Percentiles rank a stretch among this genome's conserved stretches.
phyloP scores from a whole-genome alignment of 2,797 vertebrate species.

The Hippocampus kuda region DNA sequence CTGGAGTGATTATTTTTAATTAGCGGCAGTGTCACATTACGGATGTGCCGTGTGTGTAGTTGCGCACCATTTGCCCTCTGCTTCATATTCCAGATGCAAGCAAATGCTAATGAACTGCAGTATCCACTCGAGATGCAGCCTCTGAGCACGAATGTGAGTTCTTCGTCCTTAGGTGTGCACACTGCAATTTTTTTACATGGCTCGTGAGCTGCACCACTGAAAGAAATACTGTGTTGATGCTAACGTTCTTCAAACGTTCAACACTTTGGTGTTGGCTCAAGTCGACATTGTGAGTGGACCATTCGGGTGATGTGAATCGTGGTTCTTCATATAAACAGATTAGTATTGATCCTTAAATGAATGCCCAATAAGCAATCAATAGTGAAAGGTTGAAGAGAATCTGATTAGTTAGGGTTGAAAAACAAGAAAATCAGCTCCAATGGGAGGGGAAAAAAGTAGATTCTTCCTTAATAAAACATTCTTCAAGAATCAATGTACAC shows the following conservation, averaged over 20 bases:
- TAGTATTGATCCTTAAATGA: not conserved
- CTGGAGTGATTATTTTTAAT: not conserved
- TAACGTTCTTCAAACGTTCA: no score
- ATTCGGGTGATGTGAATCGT: not conserved
- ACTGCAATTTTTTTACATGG: not conserved
- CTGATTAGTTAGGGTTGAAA: no score
- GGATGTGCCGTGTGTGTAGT: not conserved
- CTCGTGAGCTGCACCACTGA: not conserved
- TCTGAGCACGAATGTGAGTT: conserved; percentile 10
- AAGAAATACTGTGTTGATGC: not conserved
- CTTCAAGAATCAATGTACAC: no score
- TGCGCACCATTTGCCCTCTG: conserved; percentile 7
- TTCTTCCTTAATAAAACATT: no score
- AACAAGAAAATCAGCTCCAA: no score
- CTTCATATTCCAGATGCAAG: conserved; percentile 43
- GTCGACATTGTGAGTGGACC: not conserved
- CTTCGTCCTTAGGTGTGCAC: conserved; percentile 8
- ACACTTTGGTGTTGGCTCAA: not conserved
- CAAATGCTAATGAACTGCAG: conserved; percentile 51
- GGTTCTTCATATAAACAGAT: not conserved
- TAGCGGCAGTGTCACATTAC: not conserved
- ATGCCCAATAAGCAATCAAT: no score
- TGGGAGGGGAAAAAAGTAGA: no score
- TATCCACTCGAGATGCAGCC: conserved; percentile 36
- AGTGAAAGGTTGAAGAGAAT: no score